phyloP scores from a whole-genome alignment of 2,113 vertebrate genomes.

The Tragelaphus strepsiceros region DNA sequence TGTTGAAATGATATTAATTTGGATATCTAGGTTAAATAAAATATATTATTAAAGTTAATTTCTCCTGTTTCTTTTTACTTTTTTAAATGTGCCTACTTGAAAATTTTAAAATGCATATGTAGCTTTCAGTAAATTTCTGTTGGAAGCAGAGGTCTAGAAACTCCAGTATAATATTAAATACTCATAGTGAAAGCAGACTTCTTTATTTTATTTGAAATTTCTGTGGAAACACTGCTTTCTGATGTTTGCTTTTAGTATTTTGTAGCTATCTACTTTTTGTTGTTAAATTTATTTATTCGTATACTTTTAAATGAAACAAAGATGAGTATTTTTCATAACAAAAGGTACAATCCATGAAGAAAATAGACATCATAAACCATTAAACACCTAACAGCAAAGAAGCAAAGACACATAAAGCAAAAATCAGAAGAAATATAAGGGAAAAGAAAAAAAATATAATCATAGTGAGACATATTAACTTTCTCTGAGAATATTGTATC shows the following conservation, averaged over 20 bases:
- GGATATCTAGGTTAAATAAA: not conserved
- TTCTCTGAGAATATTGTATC: not conserved
- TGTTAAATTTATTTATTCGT: not conserved
- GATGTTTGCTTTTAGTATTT: not conserved
- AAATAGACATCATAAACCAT: not conserved
- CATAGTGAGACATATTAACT: not conserved
- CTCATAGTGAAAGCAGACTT: not conserved
- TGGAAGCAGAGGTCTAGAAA: not conserved
- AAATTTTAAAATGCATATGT: not conserved
- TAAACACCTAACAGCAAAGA: not conserved
- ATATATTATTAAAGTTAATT: not conserved
- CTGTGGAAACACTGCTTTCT: not conserved
- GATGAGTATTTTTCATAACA: not conserved
- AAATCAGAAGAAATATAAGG: not conserved
- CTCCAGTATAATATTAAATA: not conserved
- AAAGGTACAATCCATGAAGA: not conserved
- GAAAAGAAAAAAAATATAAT: not conserved
- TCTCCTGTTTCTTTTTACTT: not conserved
- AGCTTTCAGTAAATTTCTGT: not conserved
- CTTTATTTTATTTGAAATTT: not conserved
- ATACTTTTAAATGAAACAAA: not conserved
- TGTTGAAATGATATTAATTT: not conserved
- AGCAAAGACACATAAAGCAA: not conserved
- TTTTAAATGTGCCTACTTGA: not conserved
- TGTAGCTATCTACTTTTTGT: not conserved